phyloP scores from a whole-genome alignment of 1,140 invertebrate species.

The Dufourea novaeangliae region DNA sequence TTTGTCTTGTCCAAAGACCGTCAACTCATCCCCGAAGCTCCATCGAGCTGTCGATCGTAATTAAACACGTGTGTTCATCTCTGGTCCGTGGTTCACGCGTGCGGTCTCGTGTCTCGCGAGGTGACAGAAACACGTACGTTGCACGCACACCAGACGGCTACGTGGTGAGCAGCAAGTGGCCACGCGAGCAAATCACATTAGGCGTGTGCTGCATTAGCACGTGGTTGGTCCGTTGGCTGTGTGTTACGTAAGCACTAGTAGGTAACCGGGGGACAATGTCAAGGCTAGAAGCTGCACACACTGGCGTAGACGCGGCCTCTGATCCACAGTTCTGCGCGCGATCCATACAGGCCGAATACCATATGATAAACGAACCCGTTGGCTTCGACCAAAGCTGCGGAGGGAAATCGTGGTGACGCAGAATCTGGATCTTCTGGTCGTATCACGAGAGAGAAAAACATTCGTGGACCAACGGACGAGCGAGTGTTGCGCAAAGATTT shows the following conservation, averaged over 20 bases:
- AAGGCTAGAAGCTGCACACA: conserved; percentile 55
- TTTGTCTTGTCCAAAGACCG: too few species aligned
- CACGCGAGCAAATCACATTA: conserved; percentile 54
- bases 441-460: neutral
- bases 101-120: neutral
- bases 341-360: too few species aligned
- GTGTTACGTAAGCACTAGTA: conserved; percentile 58
- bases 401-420: conserved; percentile 1
- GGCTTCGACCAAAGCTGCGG: too few species aligned
- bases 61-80: neutral
- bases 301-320: neutral
- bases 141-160: conserved; percentile 7
- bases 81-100: conserved; percentile 11
- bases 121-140: neutral
- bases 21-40: too few species aligned
- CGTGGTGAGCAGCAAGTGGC: conserved; percentile 20
- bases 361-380: neutral
- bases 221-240: conserved; percentile 53
- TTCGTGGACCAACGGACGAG: neutral
- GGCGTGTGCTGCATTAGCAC: conserved; percentile 60
- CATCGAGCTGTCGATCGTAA: neutral
- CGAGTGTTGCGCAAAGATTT: conserved; percentile 26
- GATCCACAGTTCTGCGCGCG: neutral
- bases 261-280: conserved; percentile 63
- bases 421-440: neutral